phyloP scores from a whole-genome alignment of 92 coral and sea anemone species.

The Plumapathes pennacea region DNA sequence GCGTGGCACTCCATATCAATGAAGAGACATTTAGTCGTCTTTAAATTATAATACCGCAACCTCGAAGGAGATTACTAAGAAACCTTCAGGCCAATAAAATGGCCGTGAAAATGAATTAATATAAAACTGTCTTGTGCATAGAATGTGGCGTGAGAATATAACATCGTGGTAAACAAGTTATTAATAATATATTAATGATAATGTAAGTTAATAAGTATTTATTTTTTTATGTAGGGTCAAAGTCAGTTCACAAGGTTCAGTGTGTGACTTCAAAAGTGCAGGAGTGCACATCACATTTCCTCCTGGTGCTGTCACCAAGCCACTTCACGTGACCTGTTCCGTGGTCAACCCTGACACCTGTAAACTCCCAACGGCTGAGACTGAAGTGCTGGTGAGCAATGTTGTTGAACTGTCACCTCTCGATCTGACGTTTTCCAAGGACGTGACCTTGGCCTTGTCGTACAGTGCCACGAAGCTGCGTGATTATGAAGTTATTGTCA shows the following conservation, averaged over 20 bases:
- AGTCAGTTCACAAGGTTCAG: neutral
- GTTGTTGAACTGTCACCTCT: slow-evolving; percentile 2
- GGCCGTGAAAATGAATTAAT: too few species aligned
- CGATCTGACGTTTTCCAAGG: too few species aligned
- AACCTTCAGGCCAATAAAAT: too few species aligned
- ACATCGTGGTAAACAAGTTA: neutral
- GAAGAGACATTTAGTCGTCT: too few species aligned
- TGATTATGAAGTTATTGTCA: too few species aligned
- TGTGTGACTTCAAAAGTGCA: neutral
- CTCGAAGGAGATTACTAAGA: too few species aligned
- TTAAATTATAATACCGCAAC: too few species aligned
- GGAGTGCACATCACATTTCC: slow-evolving; percentile 1
- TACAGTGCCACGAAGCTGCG: too few species aligned
- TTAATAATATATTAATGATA: neutral
- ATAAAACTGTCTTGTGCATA: too few species aligned
- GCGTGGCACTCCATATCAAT: too few species aligned
- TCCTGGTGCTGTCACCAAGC: slow-evolving; percentile 7
- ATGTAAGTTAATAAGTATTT: neutral
- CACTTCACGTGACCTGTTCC: neutral
- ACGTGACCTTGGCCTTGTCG: too few species aligned
- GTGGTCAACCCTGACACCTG: neutral
- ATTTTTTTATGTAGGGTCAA: neutral
- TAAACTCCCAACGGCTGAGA: neutral
- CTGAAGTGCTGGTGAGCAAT: slow-evolving; percentile 9
- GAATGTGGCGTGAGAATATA: neutral